Conservation (phyloP, 2,113 vertebrate genomes). For the Onychostoma macrolepis region DNA sequence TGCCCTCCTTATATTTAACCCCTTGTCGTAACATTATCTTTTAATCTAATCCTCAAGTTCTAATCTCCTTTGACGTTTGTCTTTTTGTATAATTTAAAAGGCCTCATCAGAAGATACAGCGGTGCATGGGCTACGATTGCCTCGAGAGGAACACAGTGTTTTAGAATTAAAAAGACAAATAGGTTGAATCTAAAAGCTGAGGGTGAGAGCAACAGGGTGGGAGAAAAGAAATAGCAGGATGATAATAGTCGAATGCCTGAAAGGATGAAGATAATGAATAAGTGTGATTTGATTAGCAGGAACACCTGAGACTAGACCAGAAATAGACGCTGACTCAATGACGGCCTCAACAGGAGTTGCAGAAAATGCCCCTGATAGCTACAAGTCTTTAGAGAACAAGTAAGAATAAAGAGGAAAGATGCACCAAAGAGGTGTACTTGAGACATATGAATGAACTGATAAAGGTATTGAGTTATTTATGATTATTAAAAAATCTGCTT, state of each 20-base stretch:
- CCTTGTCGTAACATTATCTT: background rate
- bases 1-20: background rate
- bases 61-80: background rate
- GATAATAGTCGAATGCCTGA: slow-evolving; percentile 48
- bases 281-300: slow-evolving; percentile 56
- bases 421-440: background rate
- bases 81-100: slow-evolving; percentile 14
- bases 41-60: background rate
- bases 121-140: background rate
- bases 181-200: slow-evolving; percentile 27
- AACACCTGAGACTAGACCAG: slow-evolving; percentile 51
- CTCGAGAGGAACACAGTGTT: slow-evolving; percentile 17
- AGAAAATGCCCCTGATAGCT: slow-evolving; percentile 40
- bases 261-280: slow-evolving; percentile 49
- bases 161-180: slow-evolving; percentile 39
- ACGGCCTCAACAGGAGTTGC: slow-evolving; percentile 40
- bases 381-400: slow-evolving; percentile 26
- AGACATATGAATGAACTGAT: background rate
- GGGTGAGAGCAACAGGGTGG: background rate
- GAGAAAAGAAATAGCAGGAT: slow-evolving; percentile 21
- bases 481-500: background rate
- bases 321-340: slow-evolving; percentile 54
- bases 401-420: background rate
- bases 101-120: background rate
- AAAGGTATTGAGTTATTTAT: background rate